These are phyloP conservation scores for Procavia capensis DNA, from an alignment of 2,113 vertebrate species.

Conservation along the genomic window DNA sequence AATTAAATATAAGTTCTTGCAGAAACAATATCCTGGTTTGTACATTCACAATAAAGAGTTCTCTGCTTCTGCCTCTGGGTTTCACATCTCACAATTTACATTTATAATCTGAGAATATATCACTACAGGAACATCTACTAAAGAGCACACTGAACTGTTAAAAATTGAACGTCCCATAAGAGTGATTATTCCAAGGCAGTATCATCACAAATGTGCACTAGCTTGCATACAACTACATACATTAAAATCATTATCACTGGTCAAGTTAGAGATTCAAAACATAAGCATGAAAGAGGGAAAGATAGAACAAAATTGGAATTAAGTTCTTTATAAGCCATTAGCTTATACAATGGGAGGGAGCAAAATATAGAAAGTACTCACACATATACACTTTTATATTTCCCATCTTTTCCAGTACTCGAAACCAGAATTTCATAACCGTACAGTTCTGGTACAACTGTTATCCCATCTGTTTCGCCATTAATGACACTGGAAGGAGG, in stretches of 20 bases:
- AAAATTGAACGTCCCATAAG: background rate
- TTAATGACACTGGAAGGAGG: constrained; percentile 87
- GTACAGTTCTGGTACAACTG: constrained; percentile 84
- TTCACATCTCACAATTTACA: background rate
- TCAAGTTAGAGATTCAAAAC: constrained; percentile 53
- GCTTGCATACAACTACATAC: background rate
- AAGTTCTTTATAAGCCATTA: constrained; percentile 40
- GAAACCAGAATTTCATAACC: constrained; percentile 94
- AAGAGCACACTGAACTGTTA: background rate
- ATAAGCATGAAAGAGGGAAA: constrained; percentile 36
- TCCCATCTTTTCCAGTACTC: constrained; percentile 93
- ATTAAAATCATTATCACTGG: background rate
- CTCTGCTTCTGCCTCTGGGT: background rate
- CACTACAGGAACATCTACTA: constrained; percentile 8
- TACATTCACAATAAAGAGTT: background rate
- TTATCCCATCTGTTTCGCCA: constrained; percentile 83
- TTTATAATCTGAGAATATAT: background rate
- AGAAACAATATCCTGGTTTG: background rate
- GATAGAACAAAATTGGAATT: constrained; percentile 12
- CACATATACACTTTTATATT: constrained; percentile 92
- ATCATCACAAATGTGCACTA: background rate
- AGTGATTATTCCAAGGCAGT: background rate
- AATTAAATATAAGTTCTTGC: constrained; percentile 9
- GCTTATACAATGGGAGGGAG: background rate
- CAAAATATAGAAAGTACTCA: constrained; percentile 83